A percentile compares a stretch with the other conserved stretches of the same genome.
Evolutionary conservation across 1,140 invertebrate genomes (phyloP).

Genomic region (Vanessa tameamea): DNA sequence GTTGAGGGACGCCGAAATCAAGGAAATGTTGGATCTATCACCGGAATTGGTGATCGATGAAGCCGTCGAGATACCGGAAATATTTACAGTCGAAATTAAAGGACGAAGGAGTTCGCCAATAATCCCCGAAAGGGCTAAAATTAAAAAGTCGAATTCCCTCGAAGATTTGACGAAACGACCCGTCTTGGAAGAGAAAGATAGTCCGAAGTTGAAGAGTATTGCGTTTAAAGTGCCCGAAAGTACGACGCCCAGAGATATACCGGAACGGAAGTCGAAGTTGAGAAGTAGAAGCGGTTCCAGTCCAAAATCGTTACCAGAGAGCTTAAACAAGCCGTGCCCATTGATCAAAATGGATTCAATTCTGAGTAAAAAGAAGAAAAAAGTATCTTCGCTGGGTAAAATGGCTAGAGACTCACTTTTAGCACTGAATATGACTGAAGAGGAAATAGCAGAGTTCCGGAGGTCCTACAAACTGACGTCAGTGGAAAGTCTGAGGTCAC

Average conservation of each 20-base stretch:
- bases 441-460: slow-evolving; percentile 73
- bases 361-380: slow-evolving; percentile 68
- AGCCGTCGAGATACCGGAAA: slow-evolving; percentile 58
- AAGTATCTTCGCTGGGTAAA: slow-evolving; percentile 71
- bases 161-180: slow-evolving; percentile 61
- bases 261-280: slow-evolving; percentile 56
- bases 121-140: slow-evolving; percentile 65
- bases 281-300: slow-evolving; percentile 67
- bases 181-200: slow-evolving; percentile 46
- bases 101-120: slow-evolving; percentile 57
- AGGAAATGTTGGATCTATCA: slow-evolving; percentile 66
- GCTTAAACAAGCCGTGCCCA: slow-evolving; percentile 66
- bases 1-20: slow-evolving; percentile 63
- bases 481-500: slow-evolving; percentile 68
- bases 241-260: slow-evolving; percentile 66
- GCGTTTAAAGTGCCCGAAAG: slow-evolving; percentile 71
- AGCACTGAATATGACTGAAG: slow-evolving; percentile 75
- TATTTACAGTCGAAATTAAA: slow-evolving; percentile 58
- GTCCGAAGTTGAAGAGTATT: slow-evolving; percentile 66
- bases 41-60: slow-evolving; percentile 72
- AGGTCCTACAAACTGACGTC: slow-evolving; percentile 72
- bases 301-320: slow-evolving; percentile 75
- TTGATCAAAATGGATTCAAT: slow-evolving; percentile 67
- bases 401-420: slow-evolving; percentile 74
- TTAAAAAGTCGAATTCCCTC: slow-evolving; percentile 70